phyloP scores from a whole-genome alignment of 2,797 vertebrate genomes.

The Premnoplex brunnescens region DNA sequence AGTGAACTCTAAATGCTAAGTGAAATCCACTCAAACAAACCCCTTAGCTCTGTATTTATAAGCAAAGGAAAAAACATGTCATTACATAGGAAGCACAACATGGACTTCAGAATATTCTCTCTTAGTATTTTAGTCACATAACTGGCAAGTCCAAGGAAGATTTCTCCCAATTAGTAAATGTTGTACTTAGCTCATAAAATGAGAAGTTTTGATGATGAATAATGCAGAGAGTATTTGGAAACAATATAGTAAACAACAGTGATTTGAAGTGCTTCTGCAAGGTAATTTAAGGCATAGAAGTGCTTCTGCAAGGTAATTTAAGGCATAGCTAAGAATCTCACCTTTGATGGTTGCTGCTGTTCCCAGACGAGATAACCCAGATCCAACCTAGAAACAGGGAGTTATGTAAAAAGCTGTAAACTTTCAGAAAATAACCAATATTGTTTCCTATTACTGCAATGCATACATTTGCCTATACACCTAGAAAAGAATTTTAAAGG shows the following conservation, averaged over 20 bases:
- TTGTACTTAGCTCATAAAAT: background rate
- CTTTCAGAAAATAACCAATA: background rate
- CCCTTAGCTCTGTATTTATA: background rate
- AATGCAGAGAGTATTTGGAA: background rate
- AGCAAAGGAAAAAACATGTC: background rate
- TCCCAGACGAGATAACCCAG: constrained; percentile 84
- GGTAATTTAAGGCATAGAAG: background rate
- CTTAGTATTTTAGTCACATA: background rate
- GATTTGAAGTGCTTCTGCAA: background rate
- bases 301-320: background rate
- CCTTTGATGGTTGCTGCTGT: constrained; percentile 89
- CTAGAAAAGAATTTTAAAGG: background rate
- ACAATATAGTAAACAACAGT: background rate
- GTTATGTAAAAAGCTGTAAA: background rate
- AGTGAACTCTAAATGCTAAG: background rate
- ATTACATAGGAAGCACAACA: background rate
- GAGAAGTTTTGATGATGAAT: background rate
- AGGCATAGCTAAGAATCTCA: constrained; percentile 60
- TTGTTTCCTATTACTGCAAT: background rate
- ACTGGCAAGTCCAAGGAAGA: background rate
- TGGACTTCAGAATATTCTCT: rapidly evolving
- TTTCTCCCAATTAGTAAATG: background rate
- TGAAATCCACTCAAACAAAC: background rate
- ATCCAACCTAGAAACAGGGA: constrained; percentile 80
- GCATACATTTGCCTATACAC: background rate